These are phyloP conservation scores for Hoplodrina ambigua DNA, from an alignment of 2,888 invertebrate genomes.

Conservation along the genomic window DNA sequence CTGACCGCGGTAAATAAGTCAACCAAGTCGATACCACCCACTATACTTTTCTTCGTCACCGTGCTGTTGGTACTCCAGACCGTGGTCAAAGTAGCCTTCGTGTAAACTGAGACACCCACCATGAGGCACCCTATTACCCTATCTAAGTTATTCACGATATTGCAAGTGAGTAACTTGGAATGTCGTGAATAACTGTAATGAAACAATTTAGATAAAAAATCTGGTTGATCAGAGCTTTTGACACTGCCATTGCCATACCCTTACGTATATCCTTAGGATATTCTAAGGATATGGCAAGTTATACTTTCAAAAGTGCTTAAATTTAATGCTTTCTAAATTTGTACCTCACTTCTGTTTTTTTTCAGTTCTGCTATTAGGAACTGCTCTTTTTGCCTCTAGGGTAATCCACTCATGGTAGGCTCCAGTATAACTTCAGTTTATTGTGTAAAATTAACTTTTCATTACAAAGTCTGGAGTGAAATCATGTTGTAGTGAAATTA, in stretches of 20 bases:
- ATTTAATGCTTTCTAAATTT: background rate
- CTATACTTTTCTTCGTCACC: conserved; percentile 83
- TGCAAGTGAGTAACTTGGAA: background rate
- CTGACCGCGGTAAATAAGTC: conserved; percentile 62
- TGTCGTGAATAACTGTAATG: conserved; percentile 1
- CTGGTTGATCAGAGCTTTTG: conserved; percentile 1
- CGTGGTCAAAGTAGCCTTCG: conserved; percentile 82
- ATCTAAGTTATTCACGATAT: background rate
- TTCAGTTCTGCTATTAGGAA: conserved; percentile 3
- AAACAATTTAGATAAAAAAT: background rate
- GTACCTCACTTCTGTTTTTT: conserved; percentile 6
- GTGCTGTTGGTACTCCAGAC: conserved; percentile 83
- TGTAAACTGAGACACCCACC: conserved; percentile 62
- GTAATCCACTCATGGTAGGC: conserved; percentile 28
- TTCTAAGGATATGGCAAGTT: background rate
- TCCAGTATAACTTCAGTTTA: conserved; percentile 18
- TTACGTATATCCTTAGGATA: background rate
- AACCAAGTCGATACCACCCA: conserved; percentile 72
- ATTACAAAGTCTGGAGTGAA: conserved; percentile 29
- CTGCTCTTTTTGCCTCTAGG: conserved; percentile 7
- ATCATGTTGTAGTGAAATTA: conserved; percentile 42
- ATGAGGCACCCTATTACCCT: conserved; percentile 24
- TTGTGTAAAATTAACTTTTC: conserved; percentile 41
- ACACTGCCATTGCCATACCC: conserved; percentile 1
- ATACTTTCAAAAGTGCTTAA: background rate